These are phyloP conservation scores for Pitta sordida DNA, from an alignment of 2,113 vertebrate species.

Conservation along the genomic window DNA sequence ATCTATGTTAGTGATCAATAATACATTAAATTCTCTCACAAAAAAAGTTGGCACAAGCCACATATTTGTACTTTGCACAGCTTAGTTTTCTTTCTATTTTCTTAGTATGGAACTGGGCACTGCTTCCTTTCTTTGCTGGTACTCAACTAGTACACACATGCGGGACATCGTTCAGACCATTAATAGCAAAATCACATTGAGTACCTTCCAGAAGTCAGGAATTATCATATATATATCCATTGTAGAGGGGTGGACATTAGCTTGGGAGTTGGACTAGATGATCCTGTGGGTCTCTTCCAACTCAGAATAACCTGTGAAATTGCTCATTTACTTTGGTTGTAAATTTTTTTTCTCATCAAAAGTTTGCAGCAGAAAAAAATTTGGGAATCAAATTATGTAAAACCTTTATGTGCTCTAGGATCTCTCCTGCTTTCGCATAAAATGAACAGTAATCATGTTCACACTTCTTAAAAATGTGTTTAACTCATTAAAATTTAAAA, in stretches of 20 bases:
- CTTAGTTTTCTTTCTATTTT: not conserved
- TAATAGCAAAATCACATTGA: not conserved
- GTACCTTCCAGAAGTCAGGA: not conserved
- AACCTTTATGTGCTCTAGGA: not conserved
- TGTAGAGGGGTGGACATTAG: too few relatives aligned
- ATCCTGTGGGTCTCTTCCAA: too few relatives aligned
- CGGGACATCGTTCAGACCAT: not conserved
- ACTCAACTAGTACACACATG: not conserved
- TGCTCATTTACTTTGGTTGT: not conserved
- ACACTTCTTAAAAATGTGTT: not conserved
- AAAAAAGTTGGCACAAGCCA: not conserved
- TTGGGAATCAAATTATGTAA: not conserved
- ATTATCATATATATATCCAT: not conserved
- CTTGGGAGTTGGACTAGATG: too few relatives aligned
- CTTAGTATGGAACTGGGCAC: not conserved
- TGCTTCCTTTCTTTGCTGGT: not conserved
- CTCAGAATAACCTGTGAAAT: too few relatives aligned
- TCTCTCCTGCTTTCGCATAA: not conserved
- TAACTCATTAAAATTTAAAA: not conserved
- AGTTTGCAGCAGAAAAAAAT: not conserved
- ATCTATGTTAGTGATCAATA: not conserved
- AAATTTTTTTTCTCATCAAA: not conserved
- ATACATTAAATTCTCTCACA: not conserved
- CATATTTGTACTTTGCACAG: not conserved
- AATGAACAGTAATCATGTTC: not conserved